Percentiles rank a stretch among this genome's conserved stretches.
phyloP scores from a whole-genome alignment of 2,113 vertebrate genomes.

The Oplegnathus fasciatus region DNA sequence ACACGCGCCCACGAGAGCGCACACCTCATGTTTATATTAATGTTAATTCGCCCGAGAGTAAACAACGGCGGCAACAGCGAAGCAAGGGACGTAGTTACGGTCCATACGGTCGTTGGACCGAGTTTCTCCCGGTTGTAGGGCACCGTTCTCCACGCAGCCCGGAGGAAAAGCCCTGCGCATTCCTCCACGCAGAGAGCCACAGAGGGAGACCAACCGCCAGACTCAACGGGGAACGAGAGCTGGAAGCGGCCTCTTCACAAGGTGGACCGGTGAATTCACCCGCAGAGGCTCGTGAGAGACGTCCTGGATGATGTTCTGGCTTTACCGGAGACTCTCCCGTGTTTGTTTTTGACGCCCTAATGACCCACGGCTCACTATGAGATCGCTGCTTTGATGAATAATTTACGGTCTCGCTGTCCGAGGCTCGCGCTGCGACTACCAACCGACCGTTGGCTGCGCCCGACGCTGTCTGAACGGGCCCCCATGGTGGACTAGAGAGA shows the following conservation, averaged over 20 bases:
- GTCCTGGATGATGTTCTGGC: background rate
- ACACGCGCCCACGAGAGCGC: constrained; percentile 58
- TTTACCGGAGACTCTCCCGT: background rate
- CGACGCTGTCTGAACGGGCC: constrained; percentile 77
- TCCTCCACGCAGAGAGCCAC: constrained; percentile 71
- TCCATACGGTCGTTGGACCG: constrained; percentile 4
- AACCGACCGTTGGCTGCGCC: constrained; percentile 54
- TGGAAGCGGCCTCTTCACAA: constrained; percentile 46
- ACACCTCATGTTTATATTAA: constrained; percentile 18
- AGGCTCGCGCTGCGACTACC: constrained; percentile 54
- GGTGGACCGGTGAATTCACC: constrained; percentile 32
- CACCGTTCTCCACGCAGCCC: constrained; percentile 6
- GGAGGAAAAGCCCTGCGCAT: constrained; percentile 58
- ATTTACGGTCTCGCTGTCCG: constrained; percentile 63
- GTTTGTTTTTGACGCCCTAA: constrained; percentile 44
- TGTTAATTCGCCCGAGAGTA: background rate
- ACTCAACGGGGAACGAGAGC: constrained; percentile 38
- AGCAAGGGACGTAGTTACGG: background rate
- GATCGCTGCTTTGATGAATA: constrained; percentile 75
- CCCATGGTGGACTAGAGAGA: constrained; percentile 80
- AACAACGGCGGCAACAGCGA: constrained; percentile 1
- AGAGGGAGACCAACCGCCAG: constrained; percentile 33
- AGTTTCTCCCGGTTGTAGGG: constrained; percentile 4
- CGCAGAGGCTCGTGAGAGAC: background rate
- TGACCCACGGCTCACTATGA: constrained; percentile 74